Percentiles rank a stretch among this genome's conserved stretches.
phyloP scores from a whole-genome alignment of 2,888 invertebrate genomes.

The Acleris cristana region DNA sequence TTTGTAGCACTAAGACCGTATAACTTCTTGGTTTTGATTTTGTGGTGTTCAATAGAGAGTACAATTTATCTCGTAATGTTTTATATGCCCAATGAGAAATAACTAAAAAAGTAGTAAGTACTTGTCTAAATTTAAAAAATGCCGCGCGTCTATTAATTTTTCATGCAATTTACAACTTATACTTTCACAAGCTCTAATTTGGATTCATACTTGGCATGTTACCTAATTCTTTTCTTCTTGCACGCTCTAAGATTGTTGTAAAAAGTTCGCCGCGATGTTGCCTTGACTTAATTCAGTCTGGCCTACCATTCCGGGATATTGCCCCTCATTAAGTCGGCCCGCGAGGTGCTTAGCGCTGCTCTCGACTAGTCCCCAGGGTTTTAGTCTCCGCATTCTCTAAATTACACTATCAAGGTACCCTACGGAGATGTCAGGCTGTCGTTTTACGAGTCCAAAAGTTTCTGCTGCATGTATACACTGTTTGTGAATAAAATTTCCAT shows the following conservation, averaged over 20 bases:
- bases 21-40: too few species aligned
- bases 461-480: not conserved
- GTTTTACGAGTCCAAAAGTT: not conserved
- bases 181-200: too few species aligned
- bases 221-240: not conserved
- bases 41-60: too few species aligned
- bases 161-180: too few species aligned
- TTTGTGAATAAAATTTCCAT: not conserved
- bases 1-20: too few species aligned
- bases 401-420: conserved; percentile 1
- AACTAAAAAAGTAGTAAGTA: too few species aligned
- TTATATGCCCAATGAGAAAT: too few species aligned
- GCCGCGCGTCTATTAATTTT: too few species aligned
- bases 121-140: too few species aligned
- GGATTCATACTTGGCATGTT: too few species aligned
- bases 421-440: not conserved
- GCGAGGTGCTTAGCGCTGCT: not conserved
- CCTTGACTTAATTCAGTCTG: conserved; percentile 4
- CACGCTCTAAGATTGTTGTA: not conserved
- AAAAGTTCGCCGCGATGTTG: not conserved
- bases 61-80: too few species aligned
- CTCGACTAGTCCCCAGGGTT: not conserved
- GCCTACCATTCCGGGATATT: not conserved
- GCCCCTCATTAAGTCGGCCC: conserved; percentile 3
- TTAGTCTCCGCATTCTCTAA: not conserved